These are phyloP conservation scores for Antheraea yamamai DNA, from an alignment of 2,888 invertebrate species.

Conservation along the genomic window DNA sequence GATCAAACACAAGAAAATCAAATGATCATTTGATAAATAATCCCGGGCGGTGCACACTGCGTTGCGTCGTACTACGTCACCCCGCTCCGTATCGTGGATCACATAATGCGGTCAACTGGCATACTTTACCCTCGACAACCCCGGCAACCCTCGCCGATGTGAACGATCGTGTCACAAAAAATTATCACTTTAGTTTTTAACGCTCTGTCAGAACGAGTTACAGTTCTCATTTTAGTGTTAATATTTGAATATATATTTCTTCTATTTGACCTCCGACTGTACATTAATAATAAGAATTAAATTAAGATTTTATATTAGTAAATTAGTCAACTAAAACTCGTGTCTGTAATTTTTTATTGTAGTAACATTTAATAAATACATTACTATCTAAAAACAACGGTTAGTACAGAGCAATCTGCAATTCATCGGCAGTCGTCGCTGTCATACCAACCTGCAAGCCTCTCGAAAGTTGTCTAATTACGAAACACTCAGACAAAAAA, in stretches of 20 bases:
- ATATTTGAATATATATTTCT: background rate
- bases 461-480: too few relatives aligned
- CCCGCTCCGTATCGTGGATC: constrained; percentile 39
- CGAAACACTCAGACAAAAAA: too few relatives aligned
- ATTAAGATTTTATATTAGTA: too few relatives aligned
- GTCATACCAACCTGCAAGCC: too few relatives aligned
- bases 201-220: background rate
- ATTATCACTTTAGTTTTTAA: constrained; percentile 46
- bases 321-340: too few relatives aligned
- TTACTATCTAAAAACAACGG: too few relatives aligned
- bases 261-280: background rate
- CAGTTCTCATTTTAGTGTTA: background rate
- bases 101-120: constrained; percentile 74
- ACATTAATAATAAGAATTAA: too few relatives aligned
- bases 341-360: too few relatives aligned
- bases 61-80: constrained; percentile 54
- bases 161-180: constrained; percentile 51
- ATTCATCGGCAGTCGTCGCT: too few relatives aligned
- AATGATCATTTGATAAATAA: constrained; percentile 83
- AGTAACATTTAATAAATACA: too few relatives aligned
- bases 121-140: constrained; percentile 20
- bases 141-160: constrained; percentile 25
- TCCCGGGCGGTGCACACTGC: constrained; percentile 58
- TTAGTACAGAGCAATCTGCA: too few relatives aligned
- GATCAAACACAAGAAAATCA: constrained; percentile 84